Evolutionary conservation across 1,140 invertebrate genomes (phyloP).

Genomic region (Tribolium madens): DNA sequence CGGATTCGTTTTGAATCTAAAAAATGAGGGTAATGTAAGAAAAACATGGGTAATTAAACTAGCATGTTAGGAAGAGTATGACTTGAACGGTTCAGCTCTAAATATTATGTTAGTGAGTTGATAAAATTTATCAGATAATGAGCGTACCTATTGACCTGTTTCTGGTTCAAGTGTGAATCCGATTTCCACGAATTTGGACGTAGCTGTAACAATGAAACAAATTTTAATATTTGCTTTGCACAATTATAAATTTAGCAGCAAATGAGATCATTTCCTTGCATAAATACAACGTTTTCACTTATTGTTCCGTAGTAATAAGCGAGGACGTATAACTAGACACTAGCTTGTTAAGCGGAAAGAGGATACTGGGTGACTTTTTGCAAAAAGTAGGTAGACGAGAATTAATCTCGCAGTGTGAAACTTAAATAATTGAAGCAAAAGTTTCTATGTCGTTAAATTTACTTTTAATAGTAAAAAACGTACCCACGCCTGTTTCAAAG

Average conservation of each 20-base stretch:
- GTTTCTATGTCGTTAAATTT: neutral
- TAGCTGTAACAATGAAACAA: constrained; percentile 58
- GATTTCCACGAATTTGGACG: constrained; percentile 61
- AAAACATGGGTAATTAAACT: constrained; percentile 5
- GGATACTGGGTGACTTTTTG: neutral
- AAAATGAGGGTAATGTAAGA: constrained; percentile 37
- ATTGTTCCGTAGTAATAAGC: constrained; percentile 21
- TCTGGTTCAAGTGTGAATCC: constrained; percentile 58
- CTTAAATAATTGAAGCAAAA: neutral
- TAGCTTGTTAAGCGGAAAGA: neutral
- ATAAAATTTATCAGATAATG: constrained; percentile 28
- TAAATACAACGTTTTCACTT: constrained; percentile 6
- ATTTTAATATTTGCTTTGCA: constrained; percentile 17
- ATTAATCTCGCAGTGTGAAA: constrained; percentile 1
- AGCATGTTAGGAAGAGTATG: neutral
- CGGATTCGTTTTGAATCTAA: constrained; percentile 53
- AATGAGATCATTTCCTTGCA: neutral
- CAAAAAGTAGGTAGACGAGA: neutral
- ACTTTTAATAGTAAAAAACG: neutral
- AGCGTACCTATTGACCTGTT: constrained; percentile 59
- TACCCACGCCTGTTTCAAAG: constrained; percentile 5
- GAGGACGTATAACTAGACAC: neutral
- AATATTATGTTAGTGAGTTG: neutral
- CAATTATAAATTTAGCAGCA: neutral
- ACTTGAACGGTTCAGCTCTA: constrained; percentile 33